These are phyloP conservation scores for Epirrita christyi DNA, from an alignment of 2,888 invertebrate genomes.

Conservation along the genomic window DNA sequence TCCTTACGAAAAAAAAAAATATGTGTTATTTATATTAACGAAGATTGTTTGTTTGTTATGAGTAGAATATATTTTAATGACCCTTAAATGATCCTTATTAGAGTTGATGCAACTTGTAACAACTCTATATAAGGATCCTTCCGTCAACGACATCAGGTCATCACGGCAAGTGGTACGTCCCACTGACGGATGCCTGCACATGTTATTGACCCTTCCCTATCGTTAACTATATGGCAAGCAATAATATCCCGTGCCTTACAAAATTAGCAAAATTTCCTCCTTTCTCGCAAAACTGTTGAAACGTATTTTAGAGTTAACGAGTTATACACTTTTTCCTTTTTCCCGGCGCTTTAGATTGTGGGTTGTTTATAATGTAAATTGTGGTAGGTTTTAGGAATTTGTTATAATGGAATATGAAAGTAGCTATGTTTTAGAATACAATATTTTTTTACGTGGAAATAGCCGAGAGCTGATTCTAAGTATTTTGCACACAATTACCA, in stretches of 20 bases:
- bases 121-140: conserved; percentile 59
- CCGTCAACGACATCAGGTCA: conserved; percentile 60
- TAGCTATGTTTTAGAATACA: conserved; percentile 12
- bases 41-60: too few species aligned
- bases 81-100: too few species aligned
- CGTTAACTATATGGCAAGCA: conserved; percentile 76
- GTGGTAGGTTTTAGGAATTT: conserved; percentile 15
- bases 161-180: conserved; percentile 73
- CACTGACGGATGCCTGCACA: conserved; percentile 71
- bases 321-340: conserved; percentile 39
- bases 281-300: conserved; percentile 41
- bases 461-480: too few species aligned
- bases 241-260: conserved; percentile 62
- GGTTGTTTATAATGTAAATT: conserved; percentile 27
- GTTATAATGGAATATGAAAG: conserved; percentile 19
- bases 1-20: too few species aligned
- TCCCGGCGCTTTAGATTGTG: conserved; percentile 22
- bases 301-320: conserved; percentile 49
- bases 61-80: too few species aligned
- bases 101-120: conserved; percentile 38
- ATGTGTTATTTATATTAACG: too few species aligned
- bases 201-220: conserved; percentile 82
- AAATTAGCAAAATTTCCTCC: too few species aligned
- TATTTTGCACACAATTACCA: too few species aligned
- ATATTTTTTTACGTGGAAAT: background rate